phyloP scores from a whole-genome alignment of 2,888 invertebrate species.

The Adineta ricciae region DNA sequence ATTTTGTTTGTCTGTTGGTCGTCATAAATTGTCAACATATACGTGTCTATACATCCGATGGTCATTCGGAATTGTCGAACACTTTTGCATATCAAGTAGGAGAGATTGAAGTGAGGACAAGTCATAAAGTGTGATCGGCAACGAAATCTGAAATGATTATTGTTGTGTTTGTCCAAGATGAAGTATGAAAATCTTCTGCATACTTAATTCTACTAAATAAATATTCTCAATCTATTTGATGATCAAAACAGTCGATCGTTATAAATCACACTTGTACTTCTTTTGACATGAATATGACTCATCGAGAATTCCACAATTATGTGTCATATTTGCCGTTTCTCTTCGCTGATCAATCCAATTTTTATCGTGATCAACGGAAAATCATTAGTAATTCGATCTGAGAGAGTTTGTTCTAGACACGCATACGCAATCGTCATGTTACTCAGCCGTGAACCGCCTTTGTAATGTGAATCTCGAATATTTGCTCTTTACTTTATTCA shows the following conservation, averaged over 20 bases:
- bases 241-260: neutral
- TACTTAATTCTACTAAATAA: neutral
- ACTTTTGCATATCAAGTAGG: neutral
- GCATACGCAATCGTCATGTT: neutral
- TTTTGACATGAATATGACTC: neutral
- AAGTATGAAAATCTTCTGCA: neutral
- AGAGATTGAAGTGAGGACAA: neutral
- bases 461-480: neutral
- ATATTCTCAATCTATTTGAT: slow-evolving; percentile 5
- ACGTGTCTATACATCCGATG: neutral
- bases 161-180: neutral
- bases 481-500: neutral
- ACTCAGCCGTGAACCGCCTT: neutral
- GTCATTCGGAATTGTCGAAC: neutral
- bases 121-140: neutral
- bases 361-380: neutral
- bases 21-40: neutral
- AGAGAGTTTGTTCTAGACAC: neutral
- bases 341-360: neutral
- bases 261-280: slow-evolving; percentile 2
- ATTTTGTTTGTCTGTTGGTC: no score
- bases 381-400: neutral
- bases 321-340: slow-evolving; percentile 3
- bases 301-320: neutral
- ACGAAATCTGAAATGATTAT: neutral